phyloP scores from a whole-genome alignment of 2,888 invertebrate species.

The Laspeyria flexula region DNA sequence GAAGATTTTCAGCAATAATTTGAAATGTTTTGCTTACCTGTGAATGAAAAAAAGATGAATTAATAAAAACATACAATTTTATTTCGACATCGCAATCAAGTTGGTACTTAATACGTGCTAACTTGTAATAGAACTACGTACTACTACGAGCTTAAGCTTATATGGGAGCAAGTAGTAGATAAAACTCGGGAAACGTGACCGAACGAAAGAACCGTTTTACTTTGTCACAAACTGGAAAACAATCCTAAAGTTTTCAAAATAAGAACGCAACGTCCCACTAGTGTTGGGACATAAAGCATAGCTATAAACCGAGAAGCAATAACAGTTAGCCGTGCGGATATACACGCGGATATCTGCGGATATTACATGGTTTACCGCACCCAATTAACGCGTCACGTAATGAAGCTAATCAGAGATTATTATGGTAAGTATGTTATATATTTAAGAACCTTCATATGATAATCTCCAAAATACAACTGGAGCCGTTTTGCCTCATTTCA shows the following conservation, averaged over 20 bases:
- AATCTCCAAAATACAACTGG: no score
- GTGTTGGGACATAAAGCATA: constrained; percentile 11
- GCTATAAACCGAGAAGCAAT: constrained; percentile 46
- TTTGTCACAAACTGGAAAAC: not conserved
- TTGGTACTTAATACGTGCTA: no score
- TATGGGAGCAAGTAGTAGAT: not conserved
- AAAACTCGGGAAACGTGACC: not conserved
- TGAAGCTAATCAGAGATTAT: constrained; percentile 30
- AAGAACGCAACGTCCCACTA: constrained; percentile 5
- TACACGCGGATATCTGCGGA: constrained; percentile 40
- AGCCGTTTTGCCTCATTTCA: no score
- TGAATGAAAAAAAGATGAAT: no score
- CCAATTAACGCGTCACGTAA: constrained; percentile 56
- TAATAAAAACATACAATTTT: no score
- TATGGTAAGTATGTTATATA: no score
- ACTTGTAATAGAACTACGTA: no score
- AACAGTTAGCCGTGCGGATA: constrained; percentile 60
- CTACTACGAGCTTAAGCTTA: no score
- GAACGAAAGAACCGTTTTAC: not conserved
- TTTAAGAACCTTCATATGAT: no score
- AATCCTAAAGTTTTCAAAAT: not conserved
- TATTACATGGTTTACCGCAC: constrained; percentile 67
- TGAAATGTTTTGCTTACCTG: no score
- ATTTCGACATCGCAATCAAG: no score
- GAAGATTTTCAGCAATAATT: no score